Conservation (phyloP, 2,797 vertebrate species). For the Okamejei kenojei region DNA sequence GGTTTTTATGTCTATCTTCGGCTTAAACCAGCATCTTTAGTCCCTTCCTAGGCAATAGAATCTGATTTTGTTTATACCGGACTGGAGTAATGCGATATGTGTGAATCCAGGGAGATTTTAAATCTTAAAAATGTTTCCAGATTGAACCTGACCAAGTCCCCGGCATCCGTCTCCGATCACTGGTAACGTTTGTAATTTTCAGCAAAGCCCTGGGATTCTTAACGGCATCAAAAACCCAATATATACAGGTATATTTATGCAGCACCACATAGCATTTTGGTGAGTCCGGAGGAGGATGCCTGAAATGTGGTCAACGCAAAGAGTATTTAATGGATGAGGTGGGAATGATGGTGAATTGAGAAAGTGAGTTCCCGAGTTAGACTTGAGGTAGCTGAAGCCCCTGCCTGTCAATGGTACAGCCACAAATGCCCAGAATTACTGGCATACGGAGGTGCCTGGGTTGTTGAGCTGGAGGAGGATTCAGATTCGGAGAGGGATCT, state of each 20-base stretch:
- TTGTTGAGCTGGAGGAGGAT: background rate
- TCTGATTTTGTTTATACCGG: background rate
- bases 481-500: background rate
- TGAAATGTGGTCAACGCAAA: background rate
- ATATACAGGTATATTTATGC: too few relatives aligned
- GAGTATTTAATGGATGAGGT: background rate
- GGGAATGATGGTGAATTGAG: background rate
- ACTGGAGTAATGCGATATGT: background rate
- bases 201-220: too few relatives aligned
- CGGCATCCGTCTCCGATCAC: too few relatives aligned
- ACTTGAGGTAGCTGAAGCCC: background rate
- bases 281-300: background rate
- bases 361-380: background rate
- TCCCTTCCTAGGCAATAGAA: too few relatives aligned
- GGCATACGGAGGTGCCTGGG: background rate
- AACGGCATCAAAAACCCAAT: too few relatives aligned
- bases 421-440: background rate
- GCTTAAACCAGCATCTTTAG: too few relatives aligned
- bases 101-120: too few relatives aligned
- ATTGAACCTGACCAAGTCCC: too few relatives aligned
- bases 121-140: too few relatives aligned
- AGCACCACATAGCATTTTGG: too few relatives aligned
- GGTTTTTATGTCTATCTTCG: too few relatives aligned
- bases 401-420: background rate
- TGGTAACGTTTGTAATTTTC: too few relatives aligned